phyloP scores from a whole-genome alignment of 2,113 vertebrate species.

The Galemys pyrenaicus region DNA sequence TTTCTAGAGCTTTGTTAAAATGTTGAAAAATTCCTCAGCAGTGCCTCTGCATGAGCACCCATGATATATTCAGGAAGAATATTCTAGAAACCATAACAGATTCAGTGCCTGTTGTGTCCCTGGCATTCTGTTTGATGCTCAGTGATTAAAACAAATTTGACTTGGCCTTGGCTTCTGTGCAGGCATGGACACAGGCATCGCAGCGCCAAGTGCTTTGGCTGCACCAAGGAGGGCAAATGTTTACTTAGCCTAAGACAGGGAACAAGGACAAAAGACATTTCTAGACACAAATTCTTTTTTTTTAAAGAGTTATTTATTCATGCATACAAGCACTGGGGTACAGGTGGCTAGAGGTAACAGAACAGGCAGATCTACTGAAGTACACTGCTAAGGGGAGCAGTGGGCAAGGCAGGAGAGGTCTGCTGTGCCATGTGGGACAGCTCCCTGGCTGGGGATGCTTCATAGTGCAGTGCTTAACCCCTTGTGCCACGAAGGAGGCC shows the following conservation, averaged over 20 bases:
- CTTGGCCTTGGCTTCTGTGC: neutral
- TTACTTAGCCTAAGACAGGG: neutral
- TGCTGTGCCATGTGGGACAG: too few relatives aligned
- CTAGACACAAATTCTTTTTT: neutral
- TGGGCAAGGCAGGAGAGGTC: too few relatives aligned
- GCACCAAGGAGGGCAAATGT: neutral
- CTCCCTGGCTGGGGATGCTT: too few relatives aligned
- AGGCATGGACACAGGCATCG: neutral
- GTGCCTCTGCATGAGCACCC: neutral
- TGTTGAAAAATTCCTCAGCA: neutral
- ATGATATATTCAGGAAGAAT: neutral
- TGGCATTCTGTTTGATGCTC: neutral
- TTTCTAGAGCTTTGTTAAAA: neutral
- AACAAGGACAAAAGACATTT: neutral
- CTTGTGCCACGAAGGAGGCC: too few relatives aligned
- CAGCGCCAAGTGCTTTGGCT: fast-evolving
- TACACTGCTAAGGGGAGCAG: too few relatives aligned
- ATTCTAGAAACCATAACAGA: neutral
- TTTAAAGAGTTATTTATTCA: too few relatives aligned
- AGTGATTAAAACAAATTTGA: neutral
- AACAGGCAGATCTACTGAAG: too few relatives aligned
- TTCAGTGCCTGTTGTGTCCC: neutral
- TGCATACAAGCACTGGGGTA: too few relatives aligned
- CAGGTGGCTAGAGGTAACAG: too few relatives aligned
- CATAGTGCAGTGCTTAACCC: too few relatives aligned